Base-by-base conservation (phyloP, 2,113 vertebrate genomes). In the Mobula birostris region DNA sequence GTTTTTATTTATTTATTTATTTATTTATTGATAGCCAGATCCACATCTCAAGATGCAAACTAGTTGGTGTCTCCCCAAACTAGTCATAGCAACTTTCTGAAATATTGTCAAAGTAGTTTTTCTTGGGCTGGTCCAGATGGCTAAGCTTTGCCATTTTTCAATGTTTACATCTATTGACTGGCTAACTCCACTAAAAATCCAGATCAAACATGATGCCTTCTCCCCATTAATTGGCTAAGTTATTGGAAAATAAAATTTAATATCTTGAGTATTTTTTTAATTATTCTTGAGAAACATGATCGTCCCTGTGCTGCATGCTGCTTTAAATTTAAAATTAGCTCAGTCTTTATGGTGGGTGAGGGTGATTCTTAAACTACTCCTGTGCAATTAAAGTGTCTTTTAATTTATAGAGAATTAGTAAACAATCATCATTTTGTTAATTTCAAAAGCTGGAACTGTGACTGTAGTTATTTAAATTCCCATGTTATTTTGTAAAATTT, bases 401-500 rank as follows among this genome's bases (percentile, higher is more conserved):
- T 58, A 61, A 56, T 11, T 61, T 27, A 32, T n/a, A 27, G 15
- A 66, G 29, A 90, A 66, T 90, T 66, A 2, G 29, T 63, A 88
- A 88, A 32, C n/a, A 6, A 15, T n/a, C 48, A 1, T 36, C 48
- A 48, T 48, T 68, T 36, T 72, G 56, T 74, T 93, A 36, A 7
- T 70, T 70, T 56, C 24, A 19, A 70, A 93, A 29, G 24, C 29
- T 93, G 91, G 91, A 93, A 74, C 68, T 93, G 91, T 40, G 40
- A 74, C 70, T 74, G 36, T 93, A 74, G 40, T 24, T 72, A 72
- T 76, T 93, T 93, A 68, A 93, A 74, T 92, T 40, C 66, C 68
- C 21, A 48, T 85, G 82, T 93, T 74, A 29, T 74, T 93, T 70
- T 93, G 91, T 93, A 74, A 9, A 27, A 93, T 93, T 93, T 93